Percentiles rank a stretch among this genome's conserved stretches.
Evolutionary conservation across 1,140 invertebrate genomes (phyloP).

Genomic region (Apis dorsata): DNA sequence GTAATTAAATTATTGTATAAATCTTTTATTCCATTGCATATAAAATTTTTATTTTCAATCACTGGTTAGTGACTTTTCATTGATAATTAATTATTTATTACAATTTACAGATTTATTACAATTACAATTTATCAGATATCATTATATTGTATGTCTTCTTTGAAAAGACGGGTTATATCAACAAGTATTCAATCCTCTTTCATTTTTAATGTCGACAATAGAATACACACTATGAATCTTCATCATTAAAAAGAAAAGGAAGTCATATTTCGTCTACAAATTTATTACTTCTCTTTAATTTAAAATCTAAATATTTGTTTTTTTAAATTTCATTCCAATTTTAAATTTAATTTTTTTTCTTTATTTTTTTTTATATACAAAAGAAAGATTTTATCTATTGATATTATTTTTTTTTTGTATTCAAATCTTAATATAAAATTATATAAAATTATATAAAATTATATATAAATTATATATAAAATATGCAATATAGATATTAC

Average conservation of each 20-base stretch:
- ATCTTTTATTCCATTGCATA: background rate
- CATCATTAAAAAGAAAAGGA: background rate
- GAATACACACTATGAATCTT: background rate
- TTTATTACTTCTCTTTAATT: background rate
- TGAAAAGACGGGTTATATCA: background rate
- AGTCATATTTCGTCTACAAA: background rate
- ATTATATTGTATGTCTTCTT: background rate
- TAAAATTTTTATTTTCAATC: background rate
- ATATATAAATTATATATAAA: too few species aligned
- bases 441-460: background rate
- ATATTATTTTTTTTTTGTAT: background rate
- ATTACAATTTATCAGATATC: background rate
- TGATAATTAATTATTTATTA: background rate
- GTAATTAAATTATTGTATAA: background rate
- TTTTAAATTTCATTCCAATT: background rate
- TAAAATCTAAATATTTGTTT: background rate
- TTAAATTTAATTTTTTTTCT: background rate
- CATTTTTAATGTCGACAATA: background rate
- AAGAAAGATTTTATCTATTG: background rate
- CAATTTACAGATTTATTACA: constrained; percentile 15
- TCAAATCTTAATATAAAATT: background rate
- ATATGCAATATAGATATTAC: background rate
- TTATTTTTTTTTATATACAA: too few species aligned
- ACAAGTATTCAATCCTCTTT: background rate
- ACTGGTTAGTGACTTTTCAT: background rate